Conservation (phyloP, 1,140 invertebrate genomes). For the Apolygus lucorum region DNA sequence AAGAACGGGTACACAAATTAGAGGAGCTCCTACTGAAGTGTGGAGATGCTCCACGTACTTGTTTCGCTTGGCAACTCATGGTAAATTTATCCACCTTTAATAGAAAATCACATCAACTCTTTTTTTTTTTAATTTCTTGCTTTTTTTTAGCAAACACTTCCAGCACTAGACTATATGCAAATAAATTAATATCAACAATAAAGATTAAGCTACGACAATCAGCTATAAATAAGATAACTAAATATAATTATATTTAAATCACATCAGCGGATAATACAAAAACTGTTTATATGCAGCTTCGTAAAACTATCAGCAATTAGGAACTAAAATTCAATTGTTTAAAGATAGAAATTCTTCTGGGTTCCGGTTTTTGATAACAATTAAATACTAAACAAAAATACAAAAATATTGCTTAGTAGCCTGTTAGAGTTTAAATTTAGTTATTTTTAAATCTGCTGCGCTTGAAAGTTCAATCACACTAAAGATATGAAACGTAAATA, state of each 20-base stretch:
- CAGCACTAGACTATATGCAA: not conserved
- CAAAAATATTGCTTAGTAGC: slow-evolving; percentile 13
- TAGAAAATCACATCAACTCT: not conserved
- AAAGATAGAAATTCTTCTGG: not conserved
- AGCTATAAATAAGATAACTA: not conserved
- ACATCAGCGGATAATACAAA: not conserved
- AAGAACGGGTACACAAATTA: no score
- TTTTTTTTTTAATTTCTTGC: not conserved
- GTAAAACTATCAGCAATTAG: not conserved
- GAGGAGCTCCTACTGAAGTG: no score
- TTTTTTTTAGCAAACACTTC: not conserved
- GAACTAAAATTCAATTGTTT: slow-evolving; percentile 1
- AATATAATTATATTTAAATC: no score
- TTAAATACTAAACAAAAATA: not conserved
- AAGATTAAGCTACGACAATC: not conserved
- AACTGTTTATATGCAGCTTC: not conserved
- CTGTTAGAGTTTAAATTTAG: no score
- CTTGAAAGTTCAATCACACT: not conserved
- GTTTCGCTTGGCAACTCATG: no score
- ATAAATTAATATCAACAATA: not conserved
- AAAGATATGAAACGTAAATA: not conserved
- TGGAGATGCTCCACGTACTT: no score
- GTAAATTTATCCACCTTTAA: not conserved
- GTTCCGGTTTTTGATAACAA: not conserved
- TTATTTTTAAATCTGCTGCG: no score